These are phyloP conservation scores for Embidobia sp. DNA, from an alignment of 2,888 invertebrate species.

Conservation along the genomic window DNA sequence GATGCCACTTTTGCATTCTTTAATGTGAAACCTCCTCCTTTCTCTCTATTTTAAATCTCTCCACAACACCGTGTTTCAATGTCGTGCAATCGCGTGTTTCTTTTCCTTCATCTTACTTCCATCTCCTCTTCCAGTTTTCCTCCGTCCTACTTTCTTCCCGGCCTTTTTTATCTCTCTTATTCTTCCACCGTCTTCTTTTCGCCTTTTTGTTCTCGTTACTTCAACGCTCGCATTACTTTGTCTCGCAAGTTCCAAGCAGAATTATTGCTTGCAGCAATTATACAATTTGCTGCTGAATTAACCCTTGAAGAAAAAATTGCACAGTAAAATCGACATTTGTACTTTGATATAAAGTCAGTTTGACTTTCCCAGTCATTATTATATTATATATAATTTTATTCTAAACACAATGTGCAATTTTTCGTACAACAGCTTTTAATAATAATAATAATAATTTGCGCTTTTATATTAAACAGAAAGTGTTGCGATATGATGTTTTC, in stretches of 20 bases:
- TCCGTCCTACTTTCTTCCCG: conserved; percentile 21
- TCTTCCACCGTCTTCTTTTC: not conserved
- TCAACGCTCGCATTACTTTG: conserved; percentile 46
- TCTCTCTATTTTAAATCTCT: conserved; percentile 61
- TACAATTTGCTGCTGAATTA: conserved; percentile 58
- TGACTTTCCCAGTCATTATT: conserved; percentile 25
- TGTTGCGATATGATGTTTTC: no score
- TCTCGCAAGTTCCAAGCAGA: conserved; percentile 45
- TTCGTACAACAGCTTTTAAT: not conserved
- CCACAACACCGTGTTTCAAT: conserved; percentile 47
- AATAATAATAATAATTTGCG: no score
- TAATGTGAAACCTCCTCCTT: conserved; percentile 57
- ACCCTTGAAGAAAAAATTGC: conserved; percentile 54
- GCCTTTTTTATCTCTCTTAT: not conserved
- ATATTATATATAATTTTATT: conserved; percentile 7
- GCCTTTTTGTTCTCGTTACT: conserved; percentile 47
- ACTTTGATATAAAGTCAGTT: conserved; percentile 47
- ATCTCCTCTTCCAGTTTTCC: conserved; percentile 19
- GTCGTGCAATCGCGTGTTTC: conserved; percentile 42
- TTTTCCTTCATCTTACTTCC: conserved; percentile 9
- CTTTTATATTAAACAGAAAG: no score
- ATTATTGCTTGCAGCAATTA: conserved; percentile 62
- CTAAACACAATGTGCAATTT: not conserved
- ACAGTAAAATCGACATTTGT: conserved; percentile 49
- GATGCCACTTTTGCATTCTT: conserved; percentile 75